Evolutionary conservation across 2,888 invertebrate genomes (phyloP).

Genomic region (Polymixis flavicincta): DNA sequence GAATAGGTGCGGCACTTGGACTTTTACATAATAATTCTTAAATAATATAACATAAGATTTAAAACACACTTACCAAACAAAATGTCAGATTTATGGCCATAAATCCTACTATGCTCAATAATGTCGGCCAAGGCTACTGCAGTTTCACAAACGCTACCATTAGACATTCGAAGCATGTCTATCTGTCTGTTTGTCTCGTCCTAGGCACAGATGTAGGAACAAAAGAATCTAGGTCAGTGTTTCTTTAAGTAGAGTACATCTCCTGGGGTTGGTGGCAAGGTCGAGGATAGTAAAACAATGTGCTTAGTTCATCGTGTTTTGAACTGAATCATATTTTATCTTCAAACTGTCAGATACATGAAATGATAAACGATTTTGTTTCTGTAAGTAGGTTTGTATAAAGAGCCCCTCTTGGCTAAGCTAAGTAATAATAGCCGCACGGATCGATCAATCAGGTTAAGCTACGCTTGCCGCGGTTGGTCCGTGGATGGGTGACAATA

Average conservation of each 20-base stretch:
- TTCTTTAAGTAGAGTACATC: slow-evolving; percentile 19
- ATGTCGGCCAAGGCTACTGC: slow-evolving; percentile 84
- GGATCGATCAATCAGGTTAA: no score
- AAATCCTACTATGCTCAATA: slow-evolving; percentile 68
- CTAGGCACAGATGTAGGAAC: slow-evolving; percentile 73
- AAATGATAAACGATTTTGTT: not conserved
- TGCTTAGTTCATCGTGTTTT: not conserved
- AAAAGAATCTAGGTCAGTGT: slow-evolving; percentile 73
- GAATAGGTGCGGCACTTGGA: slow-evolving; percentile 9
- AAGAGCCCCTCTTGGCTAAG: no score
- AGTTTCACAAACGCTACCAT: slow-evolving; percentile 83
- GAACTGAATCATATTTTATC: not conserved
- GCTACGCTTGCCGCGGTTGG: no score
- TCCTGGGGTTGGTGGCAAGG: slow-evolving; percentile 13
- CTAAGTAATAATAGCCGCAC: no score
- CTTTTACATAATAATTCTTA: slow-evolving; percentile 31
- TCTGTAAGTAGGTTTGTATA: no score
- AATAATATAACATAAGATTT: slow-evolving; percentile 27
- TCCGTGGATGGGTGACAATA: no score
- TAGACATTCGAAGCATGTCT: slow-evolving; percentile 80
- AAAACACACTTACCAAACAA: slow-evolving; percentile 42
- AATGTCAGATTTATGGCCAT: slow-evolving; percentile 53
- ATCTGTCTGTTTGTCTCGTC: slow-evolving; percentile 65
- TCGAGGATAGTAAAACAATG: not conserved
- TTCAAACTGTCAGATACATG: not conserved